A percentile compares a stretch with the other conserved stretches of the same genome.
These are phyloP conservation scores for Lepidurus apus DNA, from an alignment of 1,140 invertebrate genomes.

Conservation along the genomic window DNA sequence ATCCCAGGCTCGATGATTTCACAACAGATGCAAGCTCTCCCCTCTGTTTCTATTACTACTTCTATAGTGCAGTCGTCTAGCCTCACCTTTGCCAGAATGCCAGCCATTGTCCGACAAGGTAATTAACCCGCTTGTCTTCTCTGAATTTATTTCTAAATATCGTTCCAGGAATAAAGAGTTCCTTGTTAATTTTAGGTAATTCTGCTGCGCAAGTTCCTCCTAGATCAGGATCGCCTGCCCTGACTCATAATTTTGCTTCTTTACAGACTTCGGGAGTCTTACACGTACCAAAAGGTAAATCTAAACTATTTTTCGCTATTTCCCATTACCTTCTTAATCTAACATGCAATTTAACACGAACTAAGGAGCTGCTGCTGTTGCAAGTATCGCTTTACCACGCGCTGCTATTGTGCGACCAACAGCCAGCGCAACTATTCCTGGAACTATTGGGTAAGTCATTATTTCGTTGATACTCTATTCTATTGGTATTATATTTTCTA, in stretches of 20 bases:
- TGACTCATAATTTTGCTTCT: neutral
- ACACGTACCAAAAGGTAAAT: conserved; percentile 34
- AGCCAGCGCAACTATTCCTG: conserved; percentile 10
- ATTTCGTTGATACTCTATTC: neutral
- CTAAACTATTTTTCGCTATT: neutral
- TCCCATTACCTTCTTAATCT: neutral
- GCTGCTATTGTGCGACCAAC: neutral
- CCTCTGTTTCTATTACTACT: neutral
- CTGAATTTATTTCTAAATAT: neutral
- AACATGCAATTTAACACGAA: neutral
- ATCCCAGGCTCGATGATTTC: neutral
- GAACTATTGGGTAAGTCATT: conserved; percentile 25
- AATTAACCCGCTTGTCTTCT: neutral
- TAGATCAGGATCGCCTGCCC: neutral
- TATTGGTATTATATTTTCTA: neutral
- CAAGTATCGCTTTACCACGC: conserved; percentile 27
- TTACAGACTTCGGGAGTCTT: neutral
- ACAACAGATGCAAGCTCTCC: neutral
- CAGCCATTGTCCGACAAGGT: conserved; percentile 1
- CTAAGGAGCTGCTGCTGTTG: conserved; percentile 31
- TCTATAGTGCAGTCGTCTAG: neutral
- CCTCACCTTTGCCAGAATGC: neutral
- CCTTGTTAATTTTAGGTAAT: conserved; percentile 15
- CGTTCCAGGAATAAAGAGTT: conserved; percentile 11
- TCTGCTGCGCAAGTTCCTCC: conserved; percentile 20